A percentile compares a stretch with the other conserved stretches of the same genome.
phyloP scores from a whole-genome alignment of 2,888 invertebrate genomes.

The Netelia inedita region DNA sequence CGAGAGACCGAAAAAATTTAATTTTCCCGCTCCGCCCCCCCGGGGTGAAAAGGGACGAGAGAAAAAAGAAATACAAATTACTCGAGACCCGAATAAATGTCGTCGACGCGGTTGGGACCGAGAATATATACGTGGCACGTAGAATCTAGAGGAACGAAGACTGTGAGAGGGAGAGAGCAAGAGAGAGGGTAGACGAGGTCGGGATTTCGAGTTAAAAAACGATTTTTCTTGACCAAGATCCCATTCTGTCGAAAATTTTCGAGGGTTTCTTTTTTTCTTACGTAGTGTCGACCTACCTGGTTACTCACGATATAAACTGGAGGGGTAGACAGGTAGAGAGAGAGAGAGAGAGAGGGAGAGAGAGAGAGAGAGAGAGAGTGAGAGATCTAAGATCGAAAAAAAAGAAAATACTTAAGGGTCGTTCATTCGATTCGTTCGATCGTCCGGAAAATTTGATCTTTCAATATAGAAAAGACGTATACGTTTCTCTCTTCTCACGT shows the following conservation, averaged over 20 bases:
- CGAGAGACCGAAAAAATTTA: constrained; percentile 75
- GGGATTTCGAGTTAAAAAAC: constrained; percentile 78
- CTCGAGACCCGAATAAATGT: constrained; percentile 74
- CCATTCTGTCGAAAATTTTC: constrained; percentile 65
- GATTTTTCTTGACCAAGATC: constrained; percentile 77
- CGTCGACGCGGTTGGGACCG: constrained; percentile 67
- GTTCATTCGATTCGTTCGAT: constrained; percentile 66
- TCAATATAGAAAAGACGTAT: constrained; percentile 38
- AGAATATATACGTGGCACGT: constrained; percentile 24
- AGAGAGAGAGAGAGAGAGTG: neutral
- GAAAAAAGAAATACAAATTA: constrained; percentile 79
- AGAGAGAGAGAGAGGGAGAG: neutral
- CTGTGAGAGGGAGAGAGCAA: constrained; percentile 13
- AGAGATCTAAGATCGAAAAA: constrained; percentile 28
- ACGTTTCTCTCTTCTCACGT: constrained; percentile 78
- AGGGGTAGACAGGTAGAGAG: neutral
- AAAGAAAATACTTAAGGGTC: constrained; percentile 30
- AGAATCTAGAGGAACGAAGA: constrained; percentile 46
- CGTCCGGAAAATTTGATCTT: constrained; percentile 79
- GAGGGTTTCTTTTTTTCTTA: constrained; percentile 24
- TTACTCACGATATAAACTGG: constrained; percentile 45
- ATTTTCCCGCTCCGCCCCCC: constrained; percentile 79
- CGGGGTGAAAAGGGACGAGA: constrained; percentile 69
- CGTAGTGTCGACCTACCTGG: constrained; percentile 70
- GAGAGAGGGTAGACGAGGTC: constrained; percentile 56